Conservation (phyloP, 2,113 vertebrate species). For the Tilapia sparmanii region DNA sequence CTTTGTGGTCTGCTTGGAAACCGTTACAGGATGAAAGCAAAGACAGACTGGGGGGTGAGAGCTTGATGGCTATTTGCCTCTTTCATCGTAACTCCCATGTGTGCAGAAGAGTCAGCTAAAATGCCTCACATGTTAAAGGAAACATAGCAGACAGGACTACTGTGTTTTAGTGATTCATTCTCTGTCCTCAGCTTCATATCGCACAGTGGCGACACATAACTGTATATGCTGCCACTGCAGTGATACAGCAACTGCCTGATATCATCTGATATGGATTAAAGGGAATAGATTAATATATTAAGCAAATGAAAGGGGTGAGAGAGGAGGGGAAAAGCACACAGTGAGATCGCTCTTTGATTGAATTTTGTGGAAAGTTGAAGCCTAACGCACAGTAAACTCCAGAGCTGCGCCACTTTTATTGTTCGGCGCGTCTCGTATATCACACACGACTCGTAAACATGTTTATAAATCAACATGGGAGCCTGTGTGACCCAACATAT, state of each 20-base stretch:
- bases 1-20: conserved; percentile 3
- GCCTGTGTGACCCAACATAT: neutral
- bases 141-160: conserved; percentile 10
- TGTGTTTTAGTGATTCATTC: conserved; percentile 1
- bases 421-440: neutral
- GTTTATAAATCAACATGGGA: neutral
- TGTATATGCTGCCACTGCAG: conserved; percentile 15
- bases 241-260: conserved; percentile 33
- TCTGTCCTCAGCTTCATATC: conserved; percentile 5
- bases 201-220: conserved; percentile 8
- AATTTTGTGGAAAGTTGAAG: conserved; percentile 13
- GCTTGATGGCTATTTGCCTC: neutral
- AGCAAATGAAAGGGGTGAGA: conserved; percentile 34
- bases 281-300: conserved; percentile 64
- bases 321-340: neutral
- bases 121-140: conserved; percentile 5
- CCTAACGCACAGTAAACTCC: neutral
- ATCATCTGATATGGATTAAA: conserved; percentile 56
- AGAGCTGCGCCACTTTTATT: neutral
- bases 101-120: neutral
- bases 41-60: neutral
- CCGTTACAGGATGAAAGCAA: conserved; percentile 1
- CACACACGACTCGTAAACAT: neutral
- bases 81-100: neutral
- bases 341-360: neutral